A percentile compares a stretch with the other conserved stretches of the same genome.
Evolutionary conservation across 37 sponge, comb jelly and placozoan genomes (phyloP).

Genomic region (Geodia barretti): DNA sequence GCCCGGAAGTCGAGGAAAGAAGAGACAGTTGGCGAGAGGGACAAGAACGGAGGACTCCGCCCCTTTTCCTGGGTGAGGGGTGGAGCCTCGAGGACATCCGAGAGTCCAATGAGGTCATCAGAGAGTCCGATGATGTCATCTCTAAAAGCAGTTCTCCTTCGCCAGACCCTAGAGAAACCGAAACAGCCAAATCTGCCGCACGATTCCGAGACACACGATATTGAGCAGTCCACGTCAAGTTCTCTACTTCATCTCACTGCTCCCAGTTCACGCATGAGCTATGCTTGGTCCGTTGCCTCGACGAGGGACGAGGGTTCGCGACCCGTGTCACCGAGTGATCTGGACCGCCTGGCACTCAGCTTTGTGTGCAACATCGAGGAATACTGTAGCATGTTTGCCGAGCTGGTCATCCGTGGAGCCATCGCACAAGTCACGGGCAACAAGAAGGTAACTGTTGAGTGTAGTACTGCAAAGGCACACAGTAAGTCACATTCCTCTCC

Average conservation of each 20-base stretch:
- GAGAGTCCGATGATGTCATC: not conserved
- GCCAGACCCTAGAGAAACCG: not conserved
- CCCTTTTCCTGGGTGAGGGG: no score
- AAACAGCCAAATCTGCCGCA: not conserved
- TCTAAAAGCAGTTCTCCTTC: not conserved
- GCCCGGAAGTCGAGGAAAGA: not conserved
- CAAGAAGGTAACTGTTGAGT: not conserved
- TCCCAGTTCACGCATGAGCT: conserved; percentile 34
- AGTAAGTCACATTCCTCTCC: no score
- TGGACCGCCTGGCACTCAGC: conserved; percentile 61
- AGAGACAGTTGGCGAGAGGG: not conserved
- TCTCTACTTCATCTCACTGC: conserved; percentile 11
- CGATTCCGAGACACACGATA: not conserved
- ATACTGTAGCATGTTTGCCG: conserved; percentile 39
- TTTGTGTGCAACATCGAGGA: conserved; percentile 42
- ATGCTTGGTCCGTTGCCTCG: conserved; percentile 75
- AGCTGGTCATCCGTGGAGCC: conserved; percentile 49
- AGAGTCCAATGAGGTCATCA: not conserved
- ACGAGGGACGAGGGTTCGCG: conserved; percentile 69
- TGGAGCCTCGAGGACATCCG: no score
- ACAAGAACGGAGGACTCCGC: not conserved
- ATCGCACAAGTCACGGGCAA: conserved; percentile 25
- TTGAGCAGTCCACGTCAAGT: not conserved
- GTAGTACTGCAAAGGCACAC: no score
- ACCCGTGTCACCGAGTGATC: conserved; percentile 67